Base-by-base conservation (phyloP, 2,888 invertebrate genomes). In the Diloba caeruleocephala region DNA sequence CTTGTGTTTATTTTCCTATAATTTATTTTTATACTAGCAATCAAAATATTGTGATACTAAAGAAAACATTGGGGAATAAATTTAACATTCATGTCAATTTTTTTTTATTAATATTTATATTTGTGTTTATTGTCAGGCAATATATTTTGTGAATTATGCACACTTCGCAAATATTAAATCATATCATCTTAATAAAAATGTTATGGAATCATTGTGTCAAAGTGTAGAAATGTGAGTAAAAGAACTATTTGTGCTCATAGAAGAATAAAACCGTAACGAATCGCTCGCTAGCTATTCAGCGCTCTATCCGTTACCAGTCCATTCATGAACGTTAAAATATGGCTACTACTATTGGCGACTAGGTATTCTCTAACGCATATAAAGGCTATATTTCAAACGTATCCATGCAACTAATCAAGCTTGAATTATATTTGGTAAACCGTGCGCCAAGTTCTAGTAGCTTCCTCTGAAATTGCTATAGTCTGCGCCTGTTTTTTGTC, bases 1-100 rank as follows among this genome's bases (percentile, higher is more conserved):
- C 84, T 66, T 32, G 29, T n/a, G 4, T n/a, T n/a, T 1, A 8
- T 12, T 31, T n/a, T 25, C 2, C 3, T 2, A 8, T 14, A 9
- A 13, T 29, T 7, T 13, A 29, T 13, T 8, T 31, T 8, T 15
- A 14, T 31, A n/a, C 4, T 9, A 7, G 5, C 7, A 7, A 21
- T 21, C 5, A 21, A 21, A 21, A 21, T 21, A 4, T 21, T 3
- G 7, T 21, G n/a, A n/a, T 21, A 4, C 21, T 21, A 2, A 21
- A 21, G 9, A 9, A 2, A 21, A 21, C 1, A 9, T 25, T 3
- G n/a, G 28, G 10, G 8, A 8, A 2, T n/a, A n/a, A n/a, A n/a
- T n/a, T n/a, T n/a, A n/a, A n/a, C n/a, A n/a, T n/a, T n/a, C n/a
- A n/a, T n/a, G n/a, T n/a, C n/a, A n/a, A n/a, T 3, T 12, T 7